These are phyloP conservation scores for Sarcophaga variegata DNA, from an alignment of 2,888 invertebrate genomes.

Conservation along the genomic window DNA sequence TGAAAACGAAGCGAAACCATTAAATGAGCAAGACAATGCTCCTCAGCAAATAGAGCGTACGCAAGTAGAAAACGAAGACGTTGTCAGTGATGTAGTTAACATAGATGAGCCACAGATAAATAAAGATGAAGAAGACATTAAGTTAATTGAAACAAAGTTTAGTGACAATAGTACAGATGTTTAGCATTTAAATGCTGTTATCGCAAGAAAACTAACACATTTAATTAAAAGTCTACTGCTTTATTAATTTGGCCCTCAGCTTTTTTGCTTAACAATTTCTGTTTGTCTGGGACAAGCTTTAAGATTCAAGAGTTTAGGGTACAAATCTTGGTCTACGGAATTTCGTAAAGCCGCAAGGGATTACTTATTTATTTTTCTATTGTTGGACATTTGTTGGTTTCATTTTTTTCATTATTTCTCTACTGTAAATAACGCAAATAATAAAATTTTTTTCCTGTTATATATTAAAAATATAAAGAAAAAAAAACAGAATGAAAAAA, in stretches of 20 bases:
- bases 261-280: no score
- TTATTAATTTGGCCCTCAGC: no score
- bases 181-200: conserved; percentile 57
- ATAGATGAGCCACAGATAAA: not conserved
- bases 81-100: not conserved
- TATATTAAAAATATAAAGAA: not conserved
- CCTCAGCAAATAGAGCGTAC: conserved; percentile 57
- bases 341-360: not conserved
- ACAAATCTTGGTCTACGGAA: not conserved
- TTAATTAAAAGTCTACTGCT: no score
- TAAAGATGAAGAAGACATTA: conserved; percentile 26
- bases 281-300: not conserved
- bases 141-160: conserved; percentile 24
- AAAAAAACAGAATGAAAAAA: not conserved
- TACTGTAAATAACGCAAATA: not conserved
- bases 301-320: not conserved
- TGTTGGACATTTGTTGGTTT: not conserved
- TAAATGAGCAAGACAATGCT: conserved; percentile 22
- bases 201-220: not conserved
- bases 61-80: not conserved
- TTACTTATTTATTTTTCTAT: not conserved
- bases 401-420: not conserved
- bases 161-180: conserved; percentile 58
- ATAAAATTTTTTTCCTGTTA: not conserved
- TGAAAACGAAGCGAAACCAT: conserved; percentile 8